A percentile compares a stretch with the other conserved stretches of the same genome.
These are phyloP conservation scores for Halyomorpha halys DNA, from an alignment of 1,140 invertebrate genomes.

Conservation along the genomic window DNA sequence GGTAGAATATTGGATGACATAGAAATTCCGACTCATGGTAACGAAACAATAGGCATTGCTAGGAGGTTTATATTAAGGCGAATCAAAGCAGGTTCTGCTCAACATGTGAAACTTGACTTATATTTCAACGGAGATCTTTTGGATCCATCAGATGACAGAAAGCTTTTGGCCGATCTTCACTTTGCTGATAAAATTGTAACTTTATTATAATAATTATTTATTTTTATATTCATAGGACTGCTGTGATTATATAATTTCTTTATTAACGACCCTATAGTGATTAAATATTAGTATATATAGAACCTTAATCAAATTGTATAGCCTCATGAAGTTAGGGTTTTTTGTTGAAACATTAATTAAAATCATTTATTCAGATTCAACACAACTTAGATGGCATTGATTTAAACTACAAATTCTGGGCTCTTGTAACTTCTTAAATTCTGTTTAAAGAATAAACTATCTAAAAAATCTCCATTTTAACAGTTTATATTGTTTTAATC, in stretches of 20 bases:
- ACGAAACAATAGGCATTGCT: slow-evolving; percentile 79
- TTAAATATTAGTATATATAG: too few species aligned
- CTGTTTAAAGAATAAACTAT: too few species aligned
- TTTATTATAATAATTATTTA: slow-evolving; percentile 19
- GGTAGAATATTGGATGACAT: slow-evolving; percentile 83
- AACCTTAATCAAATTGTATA: too few species aligned
- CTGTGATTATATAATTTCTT: not conserved
- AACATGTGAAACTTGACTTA: slow-evolving; percentile 75
- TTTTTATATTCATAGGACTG: not conserved
- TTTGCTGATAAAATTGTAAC: slow-evolving; percentile 82
- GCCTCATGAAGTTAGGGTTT: too few species aligned
- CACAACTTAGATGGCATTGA: too few species aligned
- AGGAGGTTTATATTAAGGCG: slow-evolving; percentile 61
- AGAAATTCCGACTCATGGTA: slow-evolving; percentile 85
- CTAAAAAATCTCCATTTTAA: too few species aligned
- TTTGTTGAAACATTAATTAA: too few species aligned
- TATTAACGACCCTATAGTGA: too few species aligned
- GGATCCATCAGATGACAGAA: slow-evolving; percentile 77
- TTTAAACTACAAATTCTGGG: too few species aligned
- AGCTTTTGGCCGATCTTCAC: slow-evolving; percentile 76
- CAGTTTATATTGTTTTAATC: too few species aligned
- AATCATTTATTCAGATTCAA: too few species aligned
- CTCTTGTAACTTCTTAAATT: too few species aligned
- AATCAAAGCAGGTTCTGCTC: slow-evolving; percentile 55
- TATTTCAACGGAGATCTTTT: slow-evolving; percentile 81